Base-by-base conservation (phyloP, 92 coral and sea anemone genomes). In the Paragorgia papillata region DNA sequence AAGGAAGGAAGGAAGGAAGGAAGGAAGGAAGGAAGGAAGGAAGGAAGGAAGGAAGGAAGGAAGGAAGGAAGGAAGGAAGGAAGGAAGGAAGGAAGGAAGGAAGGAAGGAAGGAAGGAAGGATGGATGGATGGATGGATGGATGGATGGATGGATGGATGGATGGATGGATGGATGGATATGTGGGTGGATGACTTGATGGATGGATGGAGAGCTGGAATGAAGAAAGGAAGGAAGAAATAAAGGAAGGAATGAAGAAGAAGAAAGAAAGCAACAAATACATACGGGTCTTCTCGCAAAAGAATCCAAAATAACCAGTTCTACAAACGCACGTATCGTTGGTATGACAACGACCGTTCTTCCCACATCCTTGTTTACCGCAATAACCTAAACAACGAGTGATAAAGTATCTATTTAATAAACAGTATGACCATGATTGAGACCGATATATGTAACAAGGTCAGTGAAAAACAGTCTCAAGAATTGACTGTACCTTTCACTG, bases 301-400 rank as follows among this genome's bases (percentile, higher is more conserved):
- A 88, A 80, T 13, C 99, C 99, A 81, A 85, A 92, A 87, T 91
- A 87, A 15, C 97, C 97, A 21, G 76, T 57, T 14, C 86, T 88
- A 49, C 99, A 95, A 9, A 66, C 76, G 53, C 99, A 95, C 17
- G 97, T 95, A 80, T 95, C 99, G 59, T 95, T 95, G 34, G 63
- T 62, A 13, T 89, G 82, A 39, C 99, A 95, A 43, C 87, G 76
- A 1, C 99, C 99, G 68, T 86, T 64, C 25, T 79, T 86, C 2
- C 97, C 97, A 76, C 99, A 95, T 30, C 99, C 99, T 34, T 86
- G 83, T 37, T 81, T 71, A 0, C 97, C 96, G 74, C 99, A 95
- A 49, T 86, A 90, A 12, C 99, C 99, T 95, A 44, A 10, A 21
- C 9, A 51, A 24, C 7, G 13, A 3, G n/a, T n/a, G n/a, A n/a